A percentile compares a stretch with the other conserved stretches of the same genome.
phyloP scores from a whole-genome alignment of 2,797 vertebrate genomes.

The Philypnodon macrostomus region DNA sequence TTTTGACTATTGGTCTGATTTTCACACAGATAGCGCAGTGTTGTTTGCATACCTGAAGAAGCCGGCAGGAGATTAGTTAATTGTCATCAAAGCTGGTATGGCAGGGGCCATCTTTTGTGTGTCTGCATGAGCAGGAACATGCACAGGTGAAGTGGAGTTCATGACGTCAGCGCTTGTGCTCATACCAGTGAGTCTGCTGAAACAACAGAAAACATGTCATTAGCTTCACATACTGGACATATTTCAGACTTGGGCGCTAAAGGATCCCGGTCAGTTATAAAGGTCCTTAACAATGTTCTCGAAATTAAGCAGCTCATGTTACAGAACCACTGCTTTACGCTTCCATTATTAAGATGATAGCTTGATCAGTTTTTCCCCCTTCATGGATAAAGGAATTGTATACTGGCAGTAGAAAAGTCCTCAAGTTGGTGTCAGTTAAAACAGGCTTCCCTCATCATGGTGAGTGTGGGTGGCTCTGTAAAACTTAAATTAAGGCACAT shows the following conservation, averaged over 20 bases:
- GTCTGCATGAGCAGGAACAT: slow-evolving; percentile 38
- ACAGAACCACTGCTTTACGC: slow-evolving; percentile 67
- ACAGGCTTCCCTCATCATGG: slow-evolving; percentile 68
- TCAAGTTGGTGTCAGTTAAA: slow-evolving; percentile 80
- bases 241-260: no score
- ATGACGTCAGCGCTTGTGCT: slow-evolving; percentile 54
- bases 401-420: slow-evolving; percentile 73
- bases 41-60: slow-evolving; percentile 72
- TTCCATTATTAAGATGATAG: slow-evolving; percentile 69
- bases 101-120: slow-evolving; percentile 24
- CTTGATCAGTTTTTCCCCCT: slow-evolving; percentile 63
- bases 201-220: slow-evolving; percentile 21
- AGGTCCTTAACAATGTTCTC: slow-evolving; percentile 29
- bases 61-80: slow-evolving; percentile 57
- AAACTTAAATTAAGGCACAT: slow-evolving; percentile 57
- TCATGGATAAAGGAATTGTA: slow-evolving; percentile 68
- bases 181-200: slow-evolving; percentile 35
- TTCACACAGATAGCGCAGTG: slow-evolving; percentile 66
- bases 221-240: slow-evolving; percentile 17
- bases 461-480: slow-evolving; percentile 77
- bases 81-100: slow-evolving; percentile 63
- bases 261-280: no score
- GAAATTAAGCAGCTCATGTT: slow-evolving; percentile 52
- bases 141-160: slow-evolving; percentile 64
- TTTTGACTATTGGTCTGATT: slow-evolving; percentile 68